Conservation (phyloP, 2,888 invertebrate genomes). For the Thereva unica region DNA sequence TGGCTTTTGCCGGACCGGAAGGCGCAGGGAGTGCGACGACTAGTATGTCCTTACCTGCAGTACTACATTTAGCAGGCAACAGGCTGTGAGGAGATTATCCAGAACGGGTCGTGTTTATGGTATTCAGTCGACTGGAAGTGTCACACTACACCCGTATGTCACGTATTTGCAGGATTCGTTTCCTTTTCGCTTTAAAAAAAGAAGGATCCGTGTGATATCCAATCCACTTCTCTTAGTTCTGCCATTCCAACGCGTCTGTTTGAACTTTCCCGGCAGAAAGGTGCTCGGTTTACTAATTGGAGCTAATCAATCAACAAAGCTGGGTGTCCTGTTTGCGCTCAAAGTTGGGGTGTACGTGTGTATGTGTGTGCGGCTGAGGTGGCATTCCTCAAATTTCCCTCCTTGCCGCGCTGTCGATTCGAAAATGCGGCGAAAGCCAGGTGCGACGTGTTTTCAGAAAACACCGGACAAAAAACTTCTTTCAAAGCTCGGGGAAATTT, state of each 20-base stretch:
- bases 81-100: no score
- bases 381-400: not conserved
- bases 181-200: no score
- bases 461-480: slow-evolving; percentile 16
- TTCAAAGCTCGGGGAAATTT: slow-evolving; percentile 16
- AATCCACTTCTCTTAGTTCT: not conserved
- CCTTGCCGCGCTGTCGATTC: not conserved
- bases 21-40: no score
- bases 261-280: not conserved
- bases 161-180: no score
- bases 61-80: no score
- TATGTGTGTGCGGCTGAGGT: no score
- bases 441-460: slow-evolving; percentile 12
- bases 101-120: no score
- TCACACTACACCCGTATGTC: no score
- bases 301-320: slow-evolving; percentile 25
- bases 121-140: no score
- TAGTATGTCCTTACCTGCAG: no score
- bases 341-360: no score
- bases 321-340: slow-evolving; percentile 20
- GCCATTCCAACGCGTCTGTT: slow-evolving; percentile 8
- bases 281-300: slow-evolving; percentile 11
- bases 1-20: no score
- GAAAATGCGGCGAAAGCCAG: slow-evolving; percentile 1
- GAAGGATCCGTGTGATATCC: not conserved